Percentiles rank a stretch among this genome's conserved stretches.
Conservation (phyloP, 2,888 invertebrate genomes). For the Orgyia antiqua region DNA sequence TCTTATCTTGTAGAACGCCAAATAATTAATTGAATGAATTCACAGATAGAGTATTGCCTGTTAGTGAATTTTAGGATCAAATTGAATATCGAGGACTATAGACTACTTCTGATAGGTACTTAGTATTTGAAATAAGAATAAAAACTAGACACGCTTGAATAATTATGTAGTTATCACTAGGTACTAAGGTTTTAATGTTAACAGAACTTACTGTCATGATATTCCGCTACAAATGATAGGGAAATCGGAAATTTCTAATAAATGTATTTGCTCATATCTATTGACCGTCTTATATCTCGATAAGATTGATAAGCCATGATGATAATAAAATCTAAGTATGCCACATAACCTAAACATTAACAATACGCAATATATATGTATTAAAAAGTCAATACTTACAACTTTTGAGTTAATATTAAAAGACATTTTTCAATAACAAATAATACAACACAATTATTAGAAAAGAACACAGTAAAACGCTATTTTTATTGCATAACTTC, state of each 20-base stretch:
- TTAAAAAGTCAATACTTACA: constrained; percentile 31
- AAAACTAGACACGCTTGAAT: too few relatives aligned
- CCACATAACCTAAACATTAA: constrained; percentile 19
- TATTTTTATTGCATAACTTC: too few relatives aligned
- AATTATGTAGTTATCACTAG: too few relatives aligned
- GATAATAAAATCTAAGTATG: constrained; percentile 5
- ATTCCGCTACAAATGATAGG: constrained; percentile 4
- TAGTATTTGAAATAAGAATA: too few relatives aligned
- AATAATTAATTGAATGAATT: too few relatives aligned
- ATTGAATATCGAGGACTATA: too few relatives aligned
- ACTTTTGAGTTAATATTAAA: constrained; percentile 32
- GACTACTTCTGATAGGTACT: too few relatives aligned
- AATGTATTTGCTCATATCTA: constrained; percentile 6
- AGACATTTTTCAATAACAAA: constrained; percentile 25
- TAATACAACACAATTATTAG: constrained; percentile 6
- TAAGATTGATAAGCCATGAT: constrained; percentile 20
- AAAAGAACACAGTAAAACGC: constrained; percentile 20
- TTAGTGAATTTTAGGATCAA: too few relatives aligned
- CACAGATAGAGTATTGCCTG: too few relatives aligned
- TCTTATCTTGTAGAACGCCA: too few relatives aligned
- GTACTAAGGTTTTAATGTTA: too few relatives aligned
- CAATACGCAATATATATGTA: background rate
- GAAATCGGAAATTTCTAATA: background rate
- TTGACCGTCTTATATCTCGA: constrained; percentile 11
- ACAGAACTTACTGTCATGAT: constrained; percentile 36